Percentiles rank a stretch among this genome's conserved stretches.
phyloP scores from a whole-genome alignment of 2,113 vertebrate genomes.

The Tetrax tetrax region DNA sequence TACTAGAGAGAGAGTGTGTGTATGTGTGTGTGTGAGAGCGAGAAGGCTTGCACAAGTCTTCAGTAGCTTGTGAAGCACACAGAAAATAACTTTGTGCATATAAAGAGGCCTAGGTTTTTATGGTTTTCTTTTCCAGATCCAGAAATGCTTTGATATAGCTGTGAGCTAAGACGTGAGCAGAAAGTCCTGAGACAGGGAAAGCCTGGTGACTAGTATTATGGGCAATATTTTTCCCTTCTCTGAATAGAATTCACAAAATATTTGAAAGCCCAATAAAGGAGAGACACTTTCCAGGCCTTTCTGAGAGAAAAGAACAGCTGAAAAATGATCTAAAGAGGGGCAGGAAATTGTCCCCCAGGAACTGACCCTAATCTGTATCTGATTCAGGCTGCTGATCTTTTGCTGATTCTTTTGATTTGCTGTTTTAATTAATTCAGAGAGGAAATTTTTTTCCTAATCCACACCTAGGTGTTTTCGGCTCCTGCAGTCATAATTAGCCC shows the following conservation, averaged over 20 bases:
- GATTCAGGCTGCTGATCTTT: conserved; percentile 27
- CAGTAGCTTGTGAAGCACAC: not conserved
- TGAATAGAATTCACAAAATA: conserved; percentile 23
- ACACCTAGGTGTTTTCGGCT: conserved; percentile 12
- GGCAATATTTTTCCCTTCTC: not conserved
- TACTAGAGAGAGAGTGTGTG: not conserved
- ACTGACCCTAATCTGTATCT: conserved; percentile 3
- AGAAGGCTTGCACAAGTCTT: not conserved
- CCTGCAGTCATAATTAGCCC: not conserved
- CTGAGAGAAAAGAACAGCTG: conserved; percentile 12
- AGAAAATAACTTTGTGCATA: conserved; percentile 7
- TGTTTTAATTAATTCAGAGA: conserved; percentile 42
- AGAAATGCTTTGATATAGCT: conserved; percentile 43
- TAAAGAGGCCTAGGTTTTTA: conserved; percentile 12
- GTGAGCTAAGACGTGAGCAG: not conserved
- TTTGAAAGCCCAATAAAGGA: conserved; percentile 41
- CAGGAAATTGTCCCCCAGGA: conserved; percentile 35
- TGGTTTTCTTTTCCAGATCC: not conserved
- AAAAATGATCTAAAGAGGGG: conserved; percentile 28
- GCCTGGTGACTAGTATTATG: not conserved
- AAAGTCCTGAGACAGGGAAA: not conserved
- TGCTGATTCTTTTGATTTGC: conserved; percentile 30
- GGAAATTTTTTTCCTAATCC: not conserved
- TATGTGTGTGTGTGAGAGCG: not conserved
- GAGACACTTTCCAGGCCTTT: conserved; percentile 42